Evolutionary conservation across 2,888 invertebrate genomes (phyloP), one percentile per base, ranked within the genome.

Genomic region (Biston betularia): DNA sequence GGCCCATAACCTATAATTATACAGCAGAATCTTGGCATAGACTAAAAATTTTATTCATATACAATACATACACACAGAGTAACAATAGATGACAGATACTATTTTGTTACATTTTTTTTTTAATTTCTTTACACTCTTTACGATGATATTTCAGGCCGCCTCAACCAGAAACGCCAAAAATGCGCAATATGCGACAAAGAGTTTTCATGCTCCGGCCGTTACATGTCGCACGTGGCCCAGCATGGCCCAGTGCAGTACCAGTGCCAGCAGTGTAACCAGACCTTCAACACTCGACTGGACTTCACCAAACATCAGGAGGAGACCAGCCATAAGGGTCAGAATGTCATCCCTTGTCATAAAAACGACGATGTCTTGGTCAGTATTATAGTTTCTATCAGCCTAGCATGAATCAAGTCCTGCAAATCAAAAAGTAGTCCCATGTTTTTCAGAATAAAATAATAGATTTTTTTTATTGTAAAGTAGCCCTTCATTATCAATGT

Each of bases 1-100:
- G 95, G 95, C 95, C 96, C 96, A 96, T 96, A 96, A 96, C 96
- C 97, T n/a, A n/a, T n/a, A n/a, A n/a, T n/a, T n/a, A n/a, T n/a
- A n/a, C n/a, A n/a, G n/a, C n/a, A n/a, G n/a, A n/a, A n/a, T n/a
- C n/a, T n/a, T n/a, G n/a, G n/a, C n/a, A n/a, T n/a, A n/a, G n/a
- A n/a, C n/a, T n/a, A n/a, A n/a, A n/a, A n/a, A n/a, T n/a, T n/a
- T n/a, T n/a, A n/a, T n/a, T n/a, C n/a, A n/a, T n/a, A n/a, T n/a
- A n/a, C n/a, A n/a, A n/a, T n/a, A n/a, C n/a, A n/a, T n/a, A n/a
- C n/a, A n/a, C n/a, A n/a, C n/a, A n/a, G n/a, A n/a, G n/a, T n/a
- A n/a, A n/a, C n/a, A n/a, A n/a, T n/a, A n/a, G n/a, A n/a, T n/a
- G n/a, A n/a, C n/a, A n/a, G n/a, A n/a, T n/a, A n/a, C n/a, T n/a